Evolutionary conservation across 2,113 vertebrate species (phyloP).

Genomic region (Hemiscyllium ocellatum): DNA sequence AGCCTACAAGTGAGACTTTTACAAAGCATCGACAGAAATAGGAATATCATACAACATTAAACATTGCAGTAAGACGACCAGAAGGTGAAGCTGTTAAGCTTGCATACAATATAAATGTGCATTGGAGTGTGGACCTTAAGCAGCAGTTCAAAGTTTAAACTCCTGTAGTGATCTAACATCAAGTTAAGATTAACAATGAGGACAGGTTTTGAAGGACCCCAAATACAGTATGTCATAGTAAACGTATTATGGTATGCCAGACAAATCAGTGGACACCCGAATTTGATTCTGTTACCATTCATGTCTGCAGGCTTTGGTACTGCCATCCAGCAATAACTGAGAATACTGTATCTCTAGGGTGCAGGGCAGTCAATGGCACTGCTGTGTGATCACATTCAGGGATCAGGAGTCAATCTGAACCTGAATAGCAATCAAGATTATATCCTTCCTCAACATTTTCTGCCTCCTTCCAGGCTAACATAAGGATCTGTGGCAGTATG

Average conservation of each 20-base stretch:
- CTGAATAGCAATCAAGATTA: neutral
- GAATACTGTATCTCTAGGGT: neutral
- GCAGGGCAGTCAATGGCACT: neutral
- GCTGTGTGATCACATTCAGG: neutral
- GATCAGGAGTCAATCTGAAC: neutral
- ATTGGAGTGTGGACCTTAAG: neutral
- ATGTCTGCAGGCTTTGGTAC: neutral
- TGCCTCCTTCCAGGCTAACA: neutral
- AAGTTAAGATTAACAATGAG: neutral
- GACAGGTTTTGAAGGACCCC: neutral
- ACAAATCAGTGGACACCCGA: neutral
- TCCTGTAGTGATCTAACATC: neutral
- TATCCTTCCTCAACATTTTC: neutral
- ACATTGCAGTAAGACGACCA: too few relatives aligned
- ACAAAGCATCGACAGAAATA: neutral
- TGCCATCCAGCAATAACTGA: neutral
- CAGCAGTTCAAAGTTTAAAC: neutral
- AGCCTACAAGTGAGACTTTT: neutral
- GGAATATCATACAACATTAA: neutral
- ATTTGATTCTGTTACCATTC: neutral
- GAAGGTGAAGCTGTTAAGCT: too few relatives aligned
- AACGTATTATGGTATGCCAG: neutral
- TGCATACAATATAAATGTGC: neutral
- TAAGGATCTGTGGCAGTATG: neutral
- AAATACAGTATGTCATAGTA: neutral